Percentiles rank a stretch among this genome's conserved stretches.
Evolutionary conservation across 2,888 invertebrate genomes (phyloP).

Genomic region (Epiperipatus broadwayi): DNA sequence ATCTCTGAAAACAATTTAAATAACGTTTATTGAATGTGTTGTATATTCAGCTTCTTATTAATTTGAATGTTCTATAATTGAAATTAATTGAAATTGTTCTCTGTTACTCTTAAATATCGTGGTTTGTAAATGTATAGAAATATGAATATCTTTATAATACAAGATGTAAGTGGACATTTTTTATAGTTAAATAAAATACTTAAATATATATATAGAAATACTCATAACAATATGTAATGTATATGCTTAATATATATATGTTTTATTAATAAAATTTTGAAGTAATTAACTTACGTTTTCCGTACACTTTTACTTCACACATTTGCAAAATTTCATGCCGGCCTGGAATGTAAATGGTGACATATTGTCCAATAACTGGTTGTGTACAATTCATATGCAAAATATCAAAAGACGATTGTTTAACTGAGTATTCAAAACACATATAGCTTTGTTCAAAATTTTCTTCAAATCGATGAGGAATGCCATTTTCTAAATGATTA

Average conservation of each 20-base stretch:
- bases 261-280: not conserved
- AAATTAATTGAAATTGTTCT: no score
- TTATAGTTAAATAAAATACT: no score
- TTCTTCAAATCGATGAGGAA: slow-evolving; percentile 19
- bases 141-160: no score
- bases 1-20: no score
- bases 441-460: slow-evolving; percentile 19
- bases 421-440: slow-evolving; percentile 19
- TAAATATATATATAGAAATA: not conserved
- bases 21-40: no score
- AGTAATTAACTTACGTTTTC: slow-evolving; percentile 16
- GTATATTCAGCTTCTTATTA: no score
- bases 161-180: not conserved
- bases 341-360: slow-evolving; percentile 20
- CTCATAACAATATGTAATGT: not conserved
- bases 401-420: slow-evolving; percentile 16
- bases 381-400: slow-evolving; percentile 19
- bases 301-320: slow-evolving; percentile 21
- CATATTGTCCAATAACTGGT: slow-evolving; percentile 20
- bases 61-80: no score
- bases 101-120: no score
- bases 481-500: slow-evolving; percentile 19
- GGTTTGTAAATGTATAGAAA: no score
- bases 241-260: not conserved
- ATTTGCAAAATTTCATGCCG: slow-evolving; percentile 19